Percentiles rank a stretch among this genome's conserved stretches.
Conservation (phyloP, 2,888 invertebrate genomes). For the Coleophora deauratella region DNA sequence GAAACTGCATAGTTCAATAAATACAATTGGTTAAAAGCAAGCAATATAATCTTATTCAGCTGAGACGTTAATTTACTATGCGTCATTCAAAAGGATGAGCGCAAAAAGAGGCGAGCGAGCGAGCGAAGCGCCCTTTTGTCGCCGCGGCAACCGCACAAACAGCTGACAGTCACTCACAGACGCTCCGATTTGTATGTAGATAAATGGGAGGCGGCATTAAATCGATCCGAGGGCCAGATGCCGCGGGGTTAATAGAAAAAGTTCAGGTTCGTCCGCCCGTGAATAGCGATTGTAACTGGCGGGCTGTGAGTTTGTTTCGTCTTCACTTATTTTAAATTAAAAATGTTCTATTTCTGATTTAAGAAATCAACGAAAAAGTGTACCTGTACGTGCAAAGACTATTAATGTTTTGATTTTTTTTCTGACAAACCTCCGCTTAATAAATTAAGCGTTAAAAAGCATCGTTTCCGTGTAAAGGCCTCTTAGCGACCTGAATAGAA, state of each 20-base stretch:
- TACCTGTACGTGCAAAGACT: too few species aligned
- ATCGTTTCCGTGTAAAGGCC: too few species aligned
- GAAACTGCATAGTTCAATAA: too few species aligned
- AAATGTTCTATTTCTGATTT: too few species aligned
- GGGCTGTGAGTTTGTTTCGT: slow-evolving; percentile 7
- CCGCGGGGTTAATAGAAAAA: slow-evolving; percentile 11
- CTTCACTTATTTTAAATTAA: too few species aligned
- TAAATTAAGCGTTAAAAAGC: too few species aligned
- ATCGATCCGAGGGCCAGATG: slow-evolving; percentile 27
- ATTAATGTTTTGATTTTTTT: too few species aligned
- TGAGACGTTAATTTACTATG: slow-evolving; percentile 30
- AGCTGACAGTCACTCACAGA: slow-evolving; percentile 29
- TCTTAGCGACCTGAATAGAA: too few species aligned
- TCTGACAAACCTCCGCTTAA: too few species aligned
- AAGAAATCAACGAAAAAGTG: too few species aligned
- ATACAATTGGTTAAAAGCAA: slow-evolving; percentile 2
- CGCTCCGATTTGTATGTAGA: slow-evolving; percentile 44
- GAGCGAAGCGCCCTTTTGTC: slow-evolving; percentile 24
- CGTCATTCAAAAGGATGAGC: slow-evolving; percentile 30
- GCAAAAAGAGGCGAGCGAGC: slow-evolving; percentile 26
- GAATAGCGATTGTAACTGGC: slow-evolving; percentile 9
- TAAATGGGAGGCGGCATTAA: slow-evolving; percentile 31
- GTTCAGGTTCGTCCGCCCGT: slow-evolving; percentile 8
- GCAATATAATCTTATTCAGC: too few species aligned
- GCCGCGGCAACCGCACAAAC: slow-evolving; percentile 21